These are phyloP conservation scores for Parazoanthus darwini DNA, from an alignment of 92 coral and sea anemone species.

Conservation along the genomic window DNA sequence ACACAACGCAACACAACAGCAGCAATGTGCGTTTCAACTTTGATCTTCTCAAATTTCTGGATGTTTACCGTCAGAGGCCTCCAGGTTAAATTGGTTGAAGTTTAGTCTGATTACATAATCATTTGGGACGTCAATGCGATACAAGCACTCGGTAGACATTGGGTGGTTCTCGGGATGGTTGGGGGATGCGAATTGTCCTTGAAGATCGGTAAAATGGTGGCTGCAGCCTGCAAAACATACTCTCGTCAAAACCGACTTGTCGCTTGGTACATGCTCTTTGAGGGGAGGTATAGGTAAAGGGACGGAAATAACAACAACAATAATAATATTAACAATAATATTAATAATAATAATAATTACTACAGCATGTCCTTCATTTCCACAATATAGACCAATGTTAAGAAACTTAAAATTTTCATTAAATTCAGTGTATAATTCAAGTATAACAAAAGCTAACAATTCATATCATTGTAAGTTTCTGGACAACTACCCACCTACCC, in stretches of 20 bases:
- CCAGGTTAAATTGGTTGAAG: constrained; percentile 77
- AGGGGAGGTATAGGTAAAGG: neutral
- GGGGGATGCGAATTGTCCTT: constrained; percentile 79
- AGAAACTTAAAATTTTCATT: no score
- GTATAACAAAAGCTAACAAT: no score
- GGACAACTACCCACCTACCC: no score
- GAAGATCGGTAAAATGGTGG: constrained; percentile 52
- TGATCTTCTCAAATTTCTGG: neutral
- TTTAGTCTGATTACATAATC: constrained; percentile 60
- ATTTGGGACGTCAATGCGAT: constrained; percentile 67
- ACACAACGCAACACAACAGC: neutral
- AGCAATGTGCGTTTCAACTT: neutral
- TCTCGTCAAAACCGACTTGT: neutral
- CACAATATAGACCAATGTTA: no score
- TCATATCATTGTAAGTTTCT: no score
- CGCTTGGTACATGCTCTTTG: neutral
- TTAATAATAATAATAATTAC: no score
- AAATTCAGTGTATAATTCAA: no score
- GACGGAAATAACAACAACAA: neutral
- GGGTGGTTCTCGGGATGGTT: constrained; percentile 88
- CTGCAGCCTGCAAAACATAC: constrained; percentile 69
- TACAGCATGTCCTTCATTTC: no score
- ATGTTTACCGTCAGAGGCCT: constrained; percentile 70
- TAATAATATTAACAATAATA: no score
- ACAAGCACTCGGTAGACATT: constrained; percentile 67